These are phyloP conservation scores for Chloroclysta siterata DNA, from an alignment of 2,888 invertebrate genomes.

Conservation along the genomic window DNA sequence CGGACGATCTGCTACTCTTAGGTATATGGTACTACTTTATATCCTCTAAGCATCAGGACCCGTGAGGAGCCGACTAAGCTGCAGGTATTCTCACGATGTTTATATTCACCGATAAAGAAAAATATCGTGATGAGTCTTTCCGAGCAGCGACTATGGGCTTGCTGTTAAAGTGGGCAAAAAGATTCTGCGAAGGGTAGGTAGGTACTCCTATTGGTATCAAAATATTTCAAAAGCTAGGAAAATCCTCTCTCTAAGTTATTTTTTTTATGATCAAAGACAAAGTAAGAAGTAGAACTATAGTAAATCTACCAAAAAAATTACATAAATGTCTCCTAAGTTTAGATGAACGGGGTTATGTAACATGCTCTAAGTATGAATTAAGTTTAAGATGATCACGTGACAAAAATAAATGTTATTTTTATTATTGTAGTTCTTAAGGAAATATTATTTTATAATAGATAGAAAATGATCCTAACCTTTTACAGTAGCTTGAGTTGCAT, in stretches of 20 bases:
- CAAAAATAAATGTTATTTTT: constrained; percentile 1
- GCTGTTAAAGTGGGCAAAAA: no score
- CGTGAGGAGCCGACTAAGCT: neutral
- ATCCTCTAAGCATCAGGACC: neutral
- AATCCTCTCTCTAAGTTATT: no score
- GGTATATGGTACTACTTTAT: no score
- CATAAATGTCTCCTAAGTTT: neutral
- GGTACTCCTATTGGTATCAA: no score
- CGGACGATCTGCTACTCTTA: no score
- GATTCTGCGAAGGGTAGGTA: no score
- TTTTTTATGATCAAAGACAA: no score
- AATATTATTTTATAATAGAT: no score
- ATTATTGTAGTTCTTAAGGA: neutral
- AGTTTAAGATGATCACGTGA: neutral
- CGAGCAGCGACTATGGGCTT: no score
- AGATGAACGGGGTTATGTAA: constrained; percentile 10
- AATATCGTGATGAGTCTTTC: neutral
- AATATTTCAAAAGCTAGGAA: no score
- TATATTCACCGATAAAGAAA: neutral
- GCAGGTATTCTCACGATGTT: neutral
- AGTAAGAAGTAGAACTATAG: neutral
- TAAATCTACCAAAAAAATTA: neutral
- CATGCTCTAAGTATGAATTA: constrained; percentile 11
- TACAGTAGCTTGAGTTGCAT: constrained; percentile 63
- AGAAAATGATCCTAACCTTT: constrained; percentile 64